Base-by-base conservation (phyloP, 2,797 vertebrate species). In the Sebastes ruberrimus region DNA sequence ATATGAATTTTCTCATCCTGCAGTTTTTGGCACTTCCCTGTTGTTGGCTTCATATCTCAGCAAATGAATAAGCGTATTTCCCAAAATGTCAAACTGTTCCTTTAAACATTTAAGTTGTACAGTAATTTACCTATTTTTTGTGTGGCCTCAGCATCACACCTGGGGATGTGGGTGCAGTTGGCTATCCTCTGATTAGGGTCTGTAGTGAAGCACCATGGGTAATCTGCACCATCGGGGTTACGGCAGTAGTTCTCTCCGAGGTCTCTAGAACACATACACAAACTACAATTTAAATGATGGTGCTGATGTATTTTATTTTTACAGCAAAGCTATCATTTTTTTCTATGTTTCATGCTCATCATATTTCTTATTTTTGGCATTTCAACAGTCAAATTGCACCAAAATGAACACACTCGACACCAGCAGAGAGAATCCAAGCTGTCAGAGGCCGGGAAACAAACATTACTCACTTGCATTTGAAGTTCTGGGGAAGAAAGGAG, bases 151-250 rank as follows among this genome's bases (percentile, higher is more conserved):
- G 91, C 88, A 52, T 97, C 97, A 10, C 98, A 99, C 91, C 97
- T 97, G 18, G 98, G 97, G 92, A 99, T 98, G 88, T 98, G 96
- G 81, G 97, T 98, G 91, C 98, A 99, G 93, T 97, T 97, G 88
- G 97, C 97, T 78, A 93, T 95, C 82, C 96, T 96, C 89, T 97
- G 96, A 85, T 97, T 97, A 60, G 98, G 97, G 89, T 99, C 96
- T 79, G 95, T 96, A 55, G 98, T 99, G 94, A 99, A 98, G 95
- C 98, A 99, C 98, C 98, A 99, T 64, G 98, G 98, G 85, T 97
- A 97, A 87, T 97, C 97, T 78, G 97, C 96, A 38, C 97, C 98
- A 87, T 99, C 96, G 38, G 98, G 98, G 92, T 99, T 99, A 82
- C 98, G 96, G 89, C 98, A 99, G 91, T 96, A 98, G 93, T 99